These are phyloP conservation scores for Montipora sp. DNA, from an alignment of 64 coral and sea anemone genomes.

Conservation along the genomic window DNA sequence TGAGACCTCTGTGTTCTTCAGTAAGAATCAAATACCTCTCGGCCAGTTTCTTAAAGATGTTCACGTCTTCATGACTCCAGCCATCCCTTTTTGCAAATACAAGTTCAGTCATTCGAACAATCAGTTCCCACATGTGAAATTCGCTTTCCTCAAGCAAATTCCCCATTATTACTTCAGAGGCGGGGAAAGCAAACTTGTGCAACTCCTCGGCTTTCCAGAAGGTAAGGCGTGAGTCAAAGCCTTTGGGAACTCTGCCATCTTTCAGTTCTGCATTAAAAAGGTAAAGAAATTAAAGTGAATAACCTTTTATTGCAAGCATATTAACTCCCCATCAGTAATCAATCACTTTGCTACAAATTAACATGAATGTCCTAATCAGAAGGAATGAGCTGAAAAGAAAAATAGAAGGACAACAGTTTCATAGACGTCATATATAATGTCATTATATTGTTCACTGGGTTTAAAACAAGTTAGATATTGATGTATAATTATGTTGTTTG, in stretches of 20 bases:
- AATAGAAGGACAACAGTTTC: too few relatives aligned
- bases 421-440: too few relatives aligned
- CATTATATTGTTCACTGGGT: too few relatives aligned
- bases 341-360: not conserved
- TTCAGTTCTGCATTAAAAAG: constrained; percentile 24
- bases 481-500: too few relatives aligned
- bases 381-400: too few relatives aligned
- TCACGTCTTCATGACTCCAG: constrained; percentile 38
- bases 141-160: not conserved
- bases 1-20: constrained; percentile 34
- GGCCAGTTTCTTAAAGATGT: not conserved
- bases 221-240: constrained; percentile 22
- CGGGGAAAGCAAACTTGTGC: constrained; percentile 53
- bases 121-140: constrained; percentile 25
- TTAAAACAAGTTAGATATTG: too few relatives aligned
- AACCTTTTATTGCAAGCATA: too few relatives aligned
- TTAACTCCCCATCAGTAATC: too few relatives aligned
- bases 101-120: constrained; percentile 32
- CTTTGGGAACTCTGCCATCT: constrained; percentile 21
- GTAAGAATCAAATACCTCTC: constrained; percentile 12
- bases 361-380: not conserved
- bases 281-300: too few relatives aligned
- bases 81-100: constrained; percentile 28
- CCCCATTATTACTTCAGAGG: constrained; percentile 34
- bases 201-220: constrained; percentile 57